Percentiles rank a stretch among this genome's conserved stretches.
phyloP scores from a whole-genome alignment of 1,140 invertebrate species.

The Trichonephila inaurata region DNA sequence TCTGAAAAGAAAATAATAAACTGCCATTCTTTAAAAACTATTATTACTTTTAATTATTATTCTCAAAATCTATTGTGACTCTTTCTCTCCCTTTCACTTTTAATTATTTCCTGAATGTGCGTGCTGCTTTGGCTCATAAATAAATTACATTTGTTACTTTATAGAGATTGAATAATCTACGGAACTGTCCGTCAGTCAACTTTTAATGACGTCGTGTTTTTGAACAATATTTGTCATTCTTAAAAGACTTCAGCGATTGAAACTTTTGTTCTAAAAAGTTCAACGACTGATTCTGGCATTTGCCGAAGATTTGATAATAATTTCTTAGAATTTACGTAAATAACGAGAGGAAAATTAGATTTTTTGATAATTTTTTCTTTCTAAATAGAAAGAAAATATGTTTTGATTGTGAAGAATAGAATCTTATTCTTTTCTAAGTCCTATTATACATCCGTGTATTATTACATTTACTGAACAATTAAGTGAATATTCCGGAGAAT shows the following conservation, averaged over 20 bases:
- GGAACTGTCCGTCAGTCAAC: background rate
- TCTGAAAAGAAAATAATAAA: background rate
- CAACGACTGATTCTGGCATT: background rate
- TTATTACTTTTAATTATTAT: slow-evolving; percentile 19
- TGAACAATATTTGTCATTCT: background rate
- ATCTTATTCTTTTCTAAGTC: no score
- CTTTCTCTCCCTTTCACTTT: background rate
- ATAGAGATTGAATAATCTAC: background rate
- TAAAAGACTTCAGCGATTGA: background rate
- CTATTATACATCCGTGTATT: no score
- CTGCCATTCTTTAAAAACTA: background rate
- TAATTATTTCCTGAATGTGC: slow-evolving; percentile 11
- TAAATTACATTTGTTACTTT: background rate
- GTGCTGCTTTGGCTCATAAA: no score
- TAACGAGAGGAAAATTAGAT: no score
- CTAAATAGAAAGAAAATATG: no score
- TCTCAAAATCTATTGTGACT: background rate
- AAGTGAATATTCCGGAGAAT: no score
- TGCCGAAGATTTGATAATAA: no score
- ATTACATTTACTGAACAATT: no score
- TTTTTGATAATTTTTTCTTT: no score
- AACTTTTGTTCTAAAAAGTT: background rate
- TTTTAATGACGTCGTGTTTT: background rate
- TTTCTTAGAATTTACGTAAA: no score
- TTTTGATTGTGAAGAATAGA: no score